Evolutionary conservation across 2,797 vertebrate genomes (phyloP).

Genomic region (Catostomus latipinnis): DNA sequence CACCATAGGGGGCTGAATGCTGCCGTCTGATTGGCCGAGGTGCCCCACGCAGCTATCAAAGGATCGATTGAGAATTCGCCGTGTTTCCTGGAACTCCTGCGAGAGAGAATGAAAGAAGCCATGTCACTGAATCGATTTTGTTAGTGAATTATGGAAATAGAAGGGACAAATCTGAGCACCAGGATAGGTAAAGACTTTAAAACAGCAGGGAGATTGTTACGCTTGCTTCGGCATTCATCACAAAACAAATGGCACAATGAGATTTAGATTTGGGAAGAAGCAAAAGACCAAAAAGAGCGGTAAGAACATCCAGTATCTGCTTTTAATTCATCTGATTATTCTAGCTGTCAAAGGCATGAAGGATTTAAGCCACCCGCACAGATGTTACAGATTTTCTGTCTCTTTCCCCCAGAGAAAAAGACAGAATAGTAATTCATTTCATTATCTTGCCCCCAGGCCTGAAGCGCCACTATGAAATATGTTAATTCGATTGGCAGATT

Average conservation of each 20-base stretch:
- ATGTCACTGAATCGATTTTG: slow-evolving; percentile 34
- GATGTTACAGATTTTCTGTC: slow-evolving; percentile 54
- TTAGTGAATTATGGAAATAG: slow-evolving; percentile 40
- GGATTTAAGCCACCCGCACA: slow-evolving; percentile 40
- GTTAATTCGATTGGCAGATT: slow-evolving; percentile 51
- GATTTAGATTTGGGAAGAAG: slow-evolving; percentile 5
- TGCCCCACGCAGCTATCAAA: slow-evolving; percentile 71
- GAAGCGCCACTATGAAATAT: slow-evolving; percentile 47
- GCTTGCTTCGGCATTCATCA: slow-evolving; percentile 27
- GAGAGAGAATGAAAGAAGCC: slow-evolving; percentile 28
- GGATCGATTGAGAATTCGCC: slow-evolving; percentile 68
- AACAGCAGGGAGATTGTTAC: slow-evolving; percentile 16
- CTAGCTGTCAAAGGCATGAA: slow-evolving; percentile 44
- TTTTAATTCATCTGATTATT: slow-evolving; percentile 48
- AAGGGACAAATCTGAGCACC: slow-evolving; percentile 24
- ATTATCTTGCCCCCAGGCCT: slow-evolving; percentile 51
- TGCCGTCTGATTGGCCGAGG: slow-evolving; percentile 63
- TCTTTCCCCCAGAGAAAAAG: slow-evolving; percentile 31
- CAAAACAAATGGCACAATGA: slow-evolving; percentile 39
- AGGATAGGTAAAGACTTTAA: slow-evolving; percentile 33
- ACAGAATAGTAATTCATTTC: slow-evolving; percentile 49
- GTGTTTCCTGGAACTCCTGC: slow-evolving; percentile 57
- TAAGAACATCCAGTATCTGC: slow-evolving; percentile 20
- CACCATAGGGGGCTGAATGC: slow-evolving; percentile 63
- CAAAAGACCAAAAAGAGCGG: slow-evolving; percentile 14